phyloP scores from a whole-genome alignment of 2,113 vertebrate species.

The Mirza zaza region DNA sequence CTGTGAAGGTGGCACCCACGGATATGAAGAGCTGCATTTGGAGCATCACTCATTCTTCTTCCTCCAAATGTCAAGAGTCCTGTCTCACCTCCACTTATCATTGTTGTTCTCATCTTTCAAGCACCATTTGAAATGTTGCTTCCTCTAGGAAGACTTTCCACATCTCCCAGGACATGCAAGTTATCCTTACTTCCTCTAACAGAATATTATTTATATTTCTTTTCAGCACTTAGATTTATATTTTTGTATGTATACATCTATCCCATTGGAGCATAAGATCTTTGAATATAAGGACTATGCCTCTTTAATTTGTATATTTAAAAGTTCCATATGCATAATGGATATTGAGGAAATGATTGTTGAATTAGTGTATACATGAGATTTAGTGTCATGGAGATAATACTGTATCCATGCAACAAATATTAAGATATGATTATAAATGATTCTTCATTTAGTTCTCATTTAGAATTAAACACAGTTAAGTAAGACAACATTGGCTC shows the following conservation, averaged over 20 bases:
- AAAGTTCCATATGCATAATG: background rate
- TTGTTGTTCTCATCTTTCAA: background rate
- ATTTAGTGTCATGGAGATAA: background rate
- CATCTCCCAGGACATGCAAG: background rate
- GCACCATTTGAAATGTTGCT: background rate
- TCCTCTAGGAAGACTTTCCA: background rate
- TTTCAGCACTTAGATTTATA: background rate
- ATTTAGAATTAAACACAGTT: background rate
- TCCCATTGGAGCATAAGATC: background rate
- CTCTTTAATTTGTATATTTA: background rate
- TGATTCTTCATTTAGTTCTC: background rate
- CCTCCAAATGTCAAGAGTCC: too few relatives aligned
- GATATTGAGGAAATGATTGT: background rate
- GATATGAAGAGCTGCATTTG: background rate
- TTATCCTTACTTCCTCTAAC: background rate
- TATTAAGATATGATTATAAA: background rate
- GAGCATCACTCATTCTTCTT: background rate
- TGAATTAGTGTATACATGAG: background rate
- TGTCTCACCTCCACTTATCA: background rate
- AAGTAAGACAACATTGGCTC: background rate
- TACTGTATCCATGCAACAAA: background rate
- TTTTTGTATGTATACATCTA: background rate
- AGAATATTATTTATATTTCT: slow-evolving; percentile 20
- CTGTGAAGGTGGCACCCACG: background rate
- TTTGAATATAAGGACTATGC: background rate